Evolutionary conservation across 2,888 invertebrate genomes (phyloP).

Genomic region (Drosophila sordidapex): DNA sequence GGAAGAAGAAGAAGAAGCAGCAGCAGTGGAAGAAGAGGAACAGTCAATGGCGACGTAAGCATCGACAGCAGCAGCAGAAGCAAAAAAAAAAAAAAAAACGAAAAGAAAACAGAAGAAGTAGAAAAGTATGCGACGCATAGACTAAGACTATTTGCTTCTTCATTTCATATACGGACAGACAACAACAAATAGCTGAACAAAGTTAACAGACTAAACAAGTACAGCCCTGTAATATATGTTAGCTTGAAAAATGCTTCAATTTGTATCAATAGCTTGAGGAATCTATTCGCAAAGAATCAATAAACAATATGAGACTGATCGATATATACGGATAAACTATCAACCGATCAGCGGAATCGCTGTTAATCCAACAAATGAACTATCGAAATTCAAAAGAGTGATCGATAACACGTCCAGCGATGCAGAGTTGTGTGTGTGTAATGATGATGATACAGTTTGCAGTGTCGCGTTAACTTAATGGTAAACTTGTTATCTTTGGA

Average conservation of each 20-base stretch:
- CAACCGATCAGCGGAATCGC: neutral
- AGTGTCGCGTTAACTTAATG: slow-evolving; percentile 3
- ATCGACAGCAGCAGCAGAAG: slow-evolving; percentile 29
- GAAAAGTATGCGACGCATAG: slow-evolving; percentile 14
- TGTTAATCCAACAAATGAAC: neutral
- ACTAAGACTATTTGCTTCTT: slow-evolving; percentile 1
- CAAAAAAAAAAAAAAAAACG: neutral
- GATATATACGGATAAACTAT: neutral
- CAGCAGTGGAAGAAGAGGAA: slow-evolving; percentile 10
- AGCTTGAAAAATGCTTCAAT: neutral
- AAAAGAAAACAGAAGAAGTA: slow-evolving; percentile 3
- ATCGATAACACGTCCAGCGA: neutral
- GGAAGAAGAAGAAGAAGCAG: slow-evolving; percentile 22
- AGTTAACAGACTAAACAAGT: neutral
- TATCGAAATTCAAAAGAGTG: neutral
- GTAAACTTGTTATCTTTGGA: slow-evolving; percentile 6
- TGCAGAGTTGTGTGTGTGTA: neutral
- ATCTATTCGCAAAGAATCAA: too few species aligned
- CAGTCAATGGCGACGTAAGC: slow-evolving; percentile 41
- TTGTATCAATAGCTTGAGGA: neutral
- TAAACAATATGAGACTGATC: neutral
- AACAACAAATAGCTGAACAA: neutral
- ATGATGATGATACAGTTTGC: slow-evolving; percentile 2
- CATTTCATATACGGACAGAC: neutral
- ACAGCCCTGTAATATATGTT: neutral